phyloP scores from a whole-genome alignment of 2,888 invertebrate species.

The Scrobipalpa atriplicella region DNA sequence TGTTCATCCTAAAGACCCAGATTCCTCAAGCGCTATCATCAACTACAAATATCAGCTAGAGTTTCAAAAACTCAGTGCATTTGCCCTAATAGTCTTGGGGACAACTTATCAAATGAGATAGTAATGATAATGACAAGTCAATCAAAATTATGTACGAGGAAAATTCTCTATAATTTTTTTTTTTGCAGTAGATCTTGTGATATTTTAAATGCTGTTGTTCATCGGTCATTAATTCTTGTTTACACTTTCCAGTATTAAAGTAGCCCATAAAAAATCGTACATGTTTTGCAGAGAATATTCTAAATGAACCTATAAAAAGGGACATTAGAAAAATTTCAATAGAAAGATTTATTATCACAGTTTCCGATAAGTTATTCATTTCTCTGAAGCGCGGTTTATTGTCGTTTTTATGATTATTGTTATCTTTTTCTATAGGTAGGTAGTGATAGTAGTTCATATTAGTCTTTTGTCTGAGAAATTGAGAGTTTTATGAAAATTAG shows the following conservation, averaged over 20 bases:
- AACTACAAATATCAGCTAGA: no score
- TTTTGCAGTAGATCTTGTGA: no score
- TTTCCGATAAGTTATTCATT: constrained; percentile 5
- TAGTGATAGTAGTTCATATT: background rate
- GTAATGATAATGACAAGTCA: no score
- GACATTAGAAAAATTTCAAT: background rate
- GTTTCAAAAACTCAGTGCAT: no score
- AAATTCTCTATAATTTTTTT: no score
- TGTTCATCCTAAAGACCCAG: constrained; percentile 97
- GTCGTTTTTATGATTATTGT: constrained; percentile 3
- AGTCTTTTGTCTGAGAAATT: background rate
- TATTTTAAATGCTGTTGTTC: no score
- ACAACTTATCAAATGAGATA: no score
- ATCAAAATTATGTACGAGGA: no score
- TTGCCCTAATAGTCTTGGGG: no score
- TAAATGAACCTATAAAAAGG: background rate
- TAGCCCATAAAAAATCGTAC: background rate
- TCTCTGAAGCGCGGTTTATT: background rate
- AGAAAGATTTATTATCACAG: background rate
- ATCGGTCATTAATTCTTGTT: no score
- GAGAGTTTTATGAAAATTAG: background rate
- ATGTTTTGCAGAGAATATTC: background rate
- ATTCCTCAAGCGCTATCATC: constrained; percentile 99
- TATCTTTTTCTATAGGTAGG: no score
- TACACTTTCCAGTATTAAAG: no score